Percentiles rank a stretch among this genome's conserved stretches.
Evolutionary conservation across 2,797 vertebrate species (phyloP).

Genomic region (Semotilus atromaculatus): DNA sequence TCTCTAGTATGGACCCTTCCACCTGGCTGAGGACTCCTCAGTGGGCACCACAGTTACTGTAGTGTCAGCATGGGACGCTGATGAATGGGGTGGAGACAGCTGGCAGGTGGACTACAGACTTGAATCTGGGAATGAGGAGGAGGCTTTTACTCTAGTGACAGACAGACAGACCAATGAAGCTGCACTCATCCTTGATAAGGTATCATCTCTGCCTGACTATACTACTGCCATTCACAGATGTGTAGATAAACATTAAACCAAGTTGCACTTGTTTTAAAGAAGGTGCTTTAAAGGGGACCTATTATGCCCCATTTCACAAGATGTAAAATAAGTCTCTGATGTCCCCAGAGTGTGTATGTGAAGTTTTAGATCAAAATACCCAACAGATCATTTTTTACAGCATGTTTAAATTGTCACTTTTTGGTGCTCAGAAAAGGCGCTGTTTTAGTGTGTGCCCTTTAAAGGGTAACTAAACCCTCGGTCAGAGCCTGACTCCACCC

Average conservation of each 20-base stretch:
- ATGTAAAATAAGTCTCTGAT: too few relatives aligned
- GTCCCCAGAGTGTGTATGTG: too few relatives aligned
- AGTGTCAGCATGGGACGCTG: constrained; percentile 77
- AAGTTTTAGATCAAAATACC: too few relatives aligned
- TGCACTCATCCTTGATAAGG: constrained; percentile 79
- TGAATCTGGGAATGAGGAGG: constrained; percentile 79
- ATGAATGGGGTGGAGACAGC: constrained; percentile 80
- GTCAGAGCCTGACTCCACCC: too few relatives aligned
- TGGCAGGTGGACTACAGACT: constrained; percentile 80
- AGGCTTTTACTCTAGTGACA: constrained; percentile 73
- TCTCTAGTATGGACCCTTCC: constrained; percentile 74
- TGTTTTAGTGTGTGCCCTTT: too few relatives aligned
- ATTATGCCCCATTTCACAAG: too few relatives aligned
- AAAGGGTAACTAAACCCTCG: too few relatives aligned
- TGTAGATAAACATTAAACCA: not conserved
- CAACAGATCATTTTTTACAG: too few relatives aligned
- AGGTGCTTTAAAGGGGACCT: not conserved
- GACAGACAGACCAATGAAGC: constrained; percentile 72
- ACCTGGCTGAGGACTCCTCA: constrained; percentile 73
- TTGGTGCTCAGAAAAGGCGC: too few relatives aligned
- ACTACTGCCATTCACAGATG: not conserved
- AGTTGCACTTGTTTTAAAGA: not conserved
- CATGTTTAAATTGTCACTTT: too few relatives aligned
- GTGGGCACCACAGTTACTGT: constrained; percentile 75
- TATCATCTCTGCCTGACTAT: constrained; percentile 39